Base-by-base conservation (phyloP, 2,888 invertebrate genomes). In the Rhagium mordax region DNA sequence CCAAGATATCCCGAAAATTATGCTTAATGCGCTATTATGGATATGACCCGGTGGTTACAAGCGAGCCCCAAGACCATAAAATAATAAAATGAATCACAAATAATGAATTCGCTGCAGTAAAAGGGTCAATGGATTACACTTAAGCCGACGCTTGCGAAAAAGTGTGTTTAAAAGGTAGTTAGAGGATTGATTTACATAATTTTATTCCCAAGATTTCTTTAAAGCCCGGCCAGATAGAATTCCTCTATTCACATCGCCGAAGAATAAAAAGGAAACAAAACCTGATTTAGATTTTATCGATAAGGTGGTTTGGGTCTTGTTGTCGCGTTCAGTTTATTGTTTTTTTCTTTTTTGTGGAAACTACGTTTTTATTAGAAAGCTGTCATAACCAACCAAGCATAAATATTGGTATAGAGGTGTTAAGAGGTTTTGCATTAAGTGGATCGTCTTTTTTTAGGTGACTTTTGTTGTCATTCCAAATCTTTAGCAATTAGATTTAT, bases 171-270 rank as follows among this genome's bases (percentile, higher is more conserved):
- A 78, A 78, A 74, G 74, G 74, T 76, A 78, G 76, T 78, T 78
- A 74, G 72, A 76, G 78, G 69, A 78, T 78, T 78, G 75, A 78
- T 78, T 78, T 78, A 71, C 78, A 78, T 78, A 78, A 78, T 78
- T 75, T 75, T 76, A 78, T 76, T 76, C 76, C 71, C 68, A 71
- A 76, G 76, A 76, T 78, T 76, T 74, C 71, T 72, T 73, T 60
- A 57, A 67, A 67, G 76, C 49, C 20, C 10, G 27, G 21, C 29
- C 41, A 24, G 49, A 64, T 15, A 15, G 64, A 64, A 64, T 64
- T 49, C 64, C 51, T 51, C 64, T 64, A 48, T 64, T 49, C 24
- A 27, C 8, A 24, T 13, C 59, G 15, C 27, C 10, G 49, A 21
- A 21, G 64, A 27, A 64, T 16, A 16, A 18, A 33, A 53, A 48